A percentile compares a stretch with the other conserved stretches of the same genome.
These are phyloP conservation scores for Brassicogethes aeneus DNA, from an alignment of 2,888 invertebrate species.

Conservation along the genomic window DNA sequence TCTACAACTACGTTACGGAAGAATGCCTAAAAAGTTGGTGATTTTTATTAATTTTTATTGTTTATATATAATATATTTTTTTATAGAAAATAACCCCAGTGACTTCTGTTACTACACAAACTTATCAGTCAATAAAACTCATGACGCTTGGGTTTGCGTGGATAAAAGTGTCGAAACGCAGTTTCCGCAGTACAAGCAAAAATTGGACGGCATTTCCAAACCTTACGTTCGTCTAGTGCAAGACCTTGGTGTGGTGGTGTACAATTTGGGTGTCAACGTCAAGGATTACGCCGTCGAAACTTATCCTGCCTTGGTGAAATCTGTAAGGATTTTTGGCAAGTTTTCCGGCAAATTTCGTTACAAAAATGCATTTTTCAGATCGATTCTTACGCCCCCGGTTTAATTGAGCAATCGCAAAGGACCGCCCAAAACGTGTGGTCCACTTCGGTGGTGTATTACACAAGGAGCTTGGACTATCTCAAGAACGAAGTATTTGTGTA, in stretches of 20 bases:
- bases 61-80: too few relatives aligned
- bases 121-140: neutral
- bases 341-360: too few relatives aligned
- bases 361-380: too few relatives aligned
- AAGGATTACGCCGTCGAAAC: constrained; percentile 27
- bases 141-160: constrained; percentile 44
- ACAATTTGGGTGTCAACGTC: constrained; percentile 39
- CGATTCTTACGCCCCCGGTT: constrained; percentile 65
- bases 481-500: constrained; percentile 71
- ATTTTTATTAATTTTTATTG: neutral
- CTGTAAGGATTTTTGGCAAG: constrained; percentile 45
- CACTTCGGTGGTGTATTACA: constrained; percentile 45
- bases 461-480: constrained; percentile 51
- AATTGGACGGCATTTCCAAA: constrained; percentile 45
- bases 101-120: neutral
- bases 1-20: neutral
- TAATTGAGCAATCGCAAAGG: constrained; percentile 51
- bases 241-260: constrained; percentile 48
- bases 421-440: constrained; percentile 42
- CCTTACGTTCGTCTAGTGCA: constrained; percentile 54
- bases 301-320: constrained; percentile 44
- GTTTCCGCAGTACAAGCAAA: constrained; percentile 57
- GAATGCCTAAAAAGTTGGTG: constrained; percentile 2
- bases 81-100: neutral
- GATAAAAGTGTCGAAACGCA: constrained; percentile 60